Evolutionary conservation across 2,888 invertebrate genomes (phyloP), one percentile per base, ranked within the genome.

Genomic region (Diploptera punctata): DNA sequence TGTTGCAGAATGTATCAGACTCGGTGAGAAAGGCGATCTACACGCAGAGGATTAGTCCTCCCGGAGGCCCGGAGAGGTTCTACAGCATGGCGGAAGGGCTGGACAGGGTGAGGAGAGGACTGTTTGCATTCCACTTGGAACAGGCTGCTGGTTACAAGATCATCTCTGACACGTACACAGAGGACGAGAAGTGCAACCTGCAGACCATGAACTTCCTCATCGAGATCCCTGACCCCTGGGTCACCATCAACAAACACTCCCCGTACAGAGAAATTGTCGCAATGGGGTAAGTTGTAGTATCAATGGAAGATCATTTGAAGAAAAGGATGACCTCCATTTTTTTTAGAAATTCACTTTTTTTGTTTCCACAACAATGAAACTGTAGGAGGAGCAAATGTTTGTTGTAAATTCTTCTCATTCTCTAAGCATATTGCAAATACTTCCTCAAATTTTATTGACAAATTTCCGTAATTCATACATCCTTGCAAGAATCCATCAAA

Each of bases 111-210:
- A 21, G 47, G 29, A 29, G n/a, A 16, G 72, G 60, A 21, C 21
- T 47, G 33, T 72, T 72, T 26, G 72, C 72, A 10, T 72, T 72
- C 61, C 72, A 72, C 33, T 29, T 54, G 18, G 72, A 72, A 44
- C 68, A n/a, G 33, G 44, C 52, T 1, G 5, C 47, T 10, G 72
- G 38, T 2, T 72, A 68, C 61, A 57, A 54, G 18, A 19, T 72
- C n/a, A 33, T 67, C 18, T 19, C 33, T 13, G 19, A 54, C 10
- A 67, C 49, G 5, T 72, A 60, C 68, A 5, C 60, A 9, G 72
- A 72, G 31, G 61, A 68, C 10, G 67, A 72, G 61, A 72, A 72
- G 24, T 72, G 72, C 16, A 67, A 52, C 0, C 38, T 72, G 24
- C 33, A 54, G 13, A 49, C 26, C 18, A 19, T 68, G 19, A 16